phyloP scores from a whole-genome alignment of 2,113 vertebrate genomes.

The Perccottus glenii region DNA sequence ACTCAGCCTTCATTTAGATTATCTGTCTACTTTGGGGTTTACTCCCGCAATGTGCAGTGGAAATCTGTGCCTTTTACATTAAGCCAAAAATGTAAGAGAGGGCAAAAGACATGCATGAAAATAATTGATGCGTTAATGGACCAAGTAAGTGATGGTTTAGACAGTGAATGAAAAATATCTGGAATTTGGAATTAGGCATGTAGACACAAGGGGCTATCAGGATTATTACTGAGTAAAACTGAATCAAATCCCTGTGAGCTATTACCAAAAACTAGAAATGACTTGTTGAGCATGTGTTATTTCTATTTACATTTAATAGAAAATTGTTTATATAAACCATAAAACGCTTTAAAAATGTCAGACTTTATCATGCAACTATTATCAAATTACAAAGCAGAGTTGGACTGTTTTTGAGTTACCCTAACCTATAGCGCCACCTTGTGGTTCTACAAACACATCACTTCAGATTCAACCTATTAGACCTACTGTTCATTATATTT shows the following conservation, averaged over 20 bases:
- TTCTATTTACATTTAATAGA: conserved; percentile 74
- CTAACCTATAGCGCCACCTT: conserved; percentile 75
- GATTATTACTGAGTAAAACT: conserved; percentile 13
- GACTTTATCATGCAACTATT: conserved; percentile 69
- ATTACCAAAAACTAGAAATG: conserved; percentile 63
- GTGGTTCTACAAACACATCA: conserved; percentile 40
- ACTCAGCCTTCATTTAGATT: conserved; percentile 64
- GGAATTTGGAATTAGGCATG: conserved; percentile 27
- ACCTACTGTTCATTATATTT: conserved; percentile 12
- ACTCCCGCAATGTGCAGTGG: conserved; percentile 51
- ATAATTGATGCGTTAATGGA: conserved; percentile 41
- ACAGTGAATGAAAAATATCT: conserved; percentile 1
- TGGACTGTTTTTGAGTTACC: conserved; percentile 42
- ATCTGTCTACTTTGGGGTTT: conserved; percentile 65
- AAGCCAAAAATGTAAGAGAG: conserved; percentile 41
- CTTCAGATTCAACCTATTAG: conserved; percentile 37
- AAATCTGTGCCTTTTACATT: conserved; percentile 66
- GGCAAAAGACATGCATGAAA: conserved; percentile 43
- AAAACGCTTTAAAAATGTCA: conserved; percentile 60
- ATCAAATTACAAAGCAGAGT: conserved; percentile 61
- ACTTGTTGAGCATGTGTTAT: conserved; percentile 68
- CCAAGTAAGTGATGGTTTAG: conserved; percentile 38
- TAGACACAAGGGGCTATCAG: conserved; percentile 7
- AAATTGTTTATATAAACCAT: conserved; percentile 72
- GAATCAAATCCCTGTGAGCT: conserved; percentile 53